These are phyloP conservation scores for Sorex maritimensis DNA, from an alignment of 2,797 vertebrate species.

Conservation along the genomic window DNA sequence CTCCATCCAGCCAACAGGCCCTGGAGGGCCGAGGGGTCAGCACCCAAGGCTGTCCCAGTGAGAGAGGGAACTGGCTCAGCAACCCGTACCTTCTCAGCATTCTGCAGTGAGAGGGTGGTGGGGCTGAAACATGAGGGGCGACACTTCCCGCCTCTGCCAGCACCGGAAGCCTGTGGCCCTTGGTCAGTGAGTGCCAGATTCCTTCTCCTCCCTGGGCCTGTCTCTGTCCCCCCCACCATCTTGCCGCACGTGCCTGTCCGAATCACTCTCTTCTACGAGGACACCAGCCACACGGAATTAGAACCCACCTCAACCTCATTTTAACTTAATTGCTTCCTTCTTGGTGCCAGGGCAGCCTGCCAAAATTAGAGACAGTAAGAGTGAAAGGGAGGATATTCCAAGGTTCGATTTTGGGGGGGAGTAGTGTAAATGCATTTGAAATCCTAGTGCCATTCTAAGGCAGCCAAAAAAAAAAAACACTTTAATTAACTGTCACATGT, in stretches of 20 bases:
- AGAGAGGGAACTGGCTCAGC: too few species aligned
- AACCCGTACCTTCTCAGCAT: too few species aligned
- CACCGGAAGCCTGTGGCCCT: too few species aligned
- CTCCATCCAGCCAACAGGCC: too few species aligned
- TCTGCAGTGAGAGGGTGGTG: too few species aligned
- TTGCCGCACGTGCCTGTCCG: rapidly evolving
- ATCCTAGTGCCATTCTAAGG: background rate
- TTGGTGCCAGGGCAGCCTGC: background rate
- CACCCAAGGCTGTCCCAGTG: too few species aligned
- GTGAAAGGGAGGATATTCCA: background rate
- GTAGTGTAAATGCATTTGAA: background rate
- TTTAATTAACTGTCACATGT: background rate
- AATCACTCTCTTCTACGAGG: background rate
- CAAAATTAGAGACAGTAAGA: background rate
- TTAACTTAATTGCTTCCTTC: background rate
- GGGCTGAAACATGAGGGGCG: too few species aligned
- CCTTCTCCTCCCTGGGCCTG: too few species aligned
- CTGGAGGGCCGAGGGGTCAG: too few species aligned
- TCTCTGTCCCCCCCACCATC: background rate
- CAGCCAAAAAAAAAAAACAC: background rate
- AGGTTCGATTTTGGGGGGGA: background rate
- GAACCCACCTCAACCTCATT: too few species aligned
- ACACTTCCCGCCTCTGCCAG: too few species aligned
- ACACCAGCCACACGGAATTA: background rate
- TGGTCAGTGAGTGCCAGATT: too few species aligned